phyloP scores from a whole-genome alignment of 2,797 vertebrate genomes.

The Momotus momota region DNA sequence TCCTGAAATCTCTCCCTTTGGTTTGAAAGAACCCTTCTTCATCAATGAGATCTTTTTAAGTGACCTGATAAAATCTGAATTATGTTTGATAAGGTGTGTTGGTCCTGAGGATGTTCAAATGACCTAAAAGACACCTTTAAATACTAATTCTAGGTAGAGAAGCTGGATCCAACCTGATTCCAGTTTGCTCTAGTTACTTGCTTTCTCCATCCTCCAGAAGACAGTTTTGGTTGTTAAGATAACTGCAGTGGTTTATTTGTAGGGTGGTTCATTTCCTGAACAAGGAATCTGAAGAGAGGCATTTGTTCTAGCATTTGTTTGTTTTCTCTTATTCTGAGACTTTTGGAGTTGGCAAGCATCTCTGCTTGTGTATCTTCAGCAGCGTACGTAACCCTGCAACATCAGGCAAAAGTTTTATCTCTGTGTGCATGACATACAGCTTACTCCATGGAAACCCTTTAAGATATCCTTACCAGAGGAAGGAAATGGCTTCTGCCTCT shows the following conservation, averaged over 20 bases:
- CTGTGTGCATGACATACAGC: constrained; percentile 1
- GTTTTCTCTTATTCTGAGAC: not conserved
- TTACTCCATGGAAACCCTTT: constrained; percentile 27
- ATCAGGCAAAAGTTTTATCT: constrained; percentile 27
- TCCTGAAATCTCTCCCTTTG: not conserved
- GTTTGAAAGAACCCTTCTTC: not conserved
- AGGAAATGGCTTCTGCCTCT: constrained; percentile 39
- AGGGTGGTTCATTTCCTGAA: constrained; percentile 24
- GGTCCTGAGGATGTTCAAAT: not conserved
- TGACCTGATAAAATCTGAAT: not conserved
- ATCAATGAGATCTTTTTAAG: not conserved
- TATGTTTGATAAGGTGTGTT: not conserved
- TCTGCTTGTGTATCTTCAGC: not conserved
- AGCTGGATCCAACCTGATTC: not conserved
- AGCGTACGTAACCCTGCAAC: not conserved
- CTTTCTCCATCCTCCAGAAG: not conserved
- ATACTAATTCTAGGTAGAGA: not conserved
- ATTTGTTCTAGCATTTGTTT: constrained; percentile 1
- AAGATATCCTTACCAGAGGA: constrained; percentile 24
- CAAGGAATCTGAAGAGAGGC: not conserved
- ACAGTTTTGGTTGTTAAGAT: not conserved
- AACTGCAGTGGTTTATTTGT: constrained; percentile 16
- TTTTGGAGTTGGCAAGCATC: not conserved
- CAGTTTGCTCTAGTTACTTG: not conserved
- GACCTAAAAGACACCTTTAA: not conserved